Percentiles rank a stretch among this genome's conserved stretches.
These are phyloP conservation scores for Aporrectodea caliginosa DNA, from an alignment of 1,140 invertebrate genomes.

Conservation along the genomic window DNA sequence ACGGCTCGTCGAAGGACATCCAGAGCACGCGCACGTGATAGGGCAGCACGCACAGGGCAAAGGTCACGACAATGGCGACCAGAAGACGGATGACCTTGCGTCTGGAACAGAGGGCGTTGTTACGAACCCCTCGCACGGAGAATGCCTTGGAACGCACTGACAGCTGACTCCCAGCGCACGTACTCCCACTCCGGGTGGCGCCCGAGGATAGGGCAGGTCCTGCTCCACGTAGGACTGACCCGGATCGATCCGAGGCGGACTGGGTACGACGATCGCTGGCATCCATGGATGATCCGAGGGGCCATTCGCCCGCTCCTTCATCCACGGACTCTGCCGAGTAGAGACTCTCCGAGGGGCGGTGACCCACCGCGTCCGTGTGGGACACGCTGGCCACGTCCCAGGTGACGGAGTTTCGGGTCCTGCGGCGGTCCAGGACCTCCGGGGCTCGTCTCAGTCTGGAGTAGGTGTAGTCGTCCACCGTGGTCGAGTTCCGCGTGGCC, in stretches of 20 bases:
- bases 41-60: conserved; percentile 78
- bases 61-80: conserved; percentile 74
- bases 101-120: conserved; percentile 43
- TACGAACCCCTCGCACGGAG: neutral
- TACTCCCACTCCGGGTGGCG: neutral
- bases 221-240: neutral
- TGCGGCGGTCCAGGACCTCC: neutral
- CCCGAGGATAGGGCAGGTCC: too few relatives aligned
- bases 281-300: too few relatives aligned
- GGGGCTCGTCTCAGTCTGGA: neutral
- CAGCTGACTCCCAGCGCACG: neutral
- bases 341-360: neutral
- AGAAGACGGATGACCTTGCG: conserved; percentile 65
- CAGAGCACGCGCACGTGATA: conserved; percentile 78
- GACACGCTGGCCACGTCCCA: neutral
- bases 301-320: too few relatives aligned
- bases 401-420: neutral
- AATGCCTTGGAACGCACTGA: neutral
- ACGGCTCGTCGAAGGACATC: conserved; percentile 55
- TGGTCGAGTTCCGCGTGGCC: neutral
- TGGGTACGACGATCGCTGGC: neutral
- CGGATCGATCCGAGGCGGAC: neutral
- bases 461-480: neutral
- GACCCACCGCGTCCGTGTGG: neutral
- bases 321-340: neutral